Evolutionary conservation across 2,888 invertebrate species (phyloP).

Genomic region (Abrostola triplasia): DNA sequence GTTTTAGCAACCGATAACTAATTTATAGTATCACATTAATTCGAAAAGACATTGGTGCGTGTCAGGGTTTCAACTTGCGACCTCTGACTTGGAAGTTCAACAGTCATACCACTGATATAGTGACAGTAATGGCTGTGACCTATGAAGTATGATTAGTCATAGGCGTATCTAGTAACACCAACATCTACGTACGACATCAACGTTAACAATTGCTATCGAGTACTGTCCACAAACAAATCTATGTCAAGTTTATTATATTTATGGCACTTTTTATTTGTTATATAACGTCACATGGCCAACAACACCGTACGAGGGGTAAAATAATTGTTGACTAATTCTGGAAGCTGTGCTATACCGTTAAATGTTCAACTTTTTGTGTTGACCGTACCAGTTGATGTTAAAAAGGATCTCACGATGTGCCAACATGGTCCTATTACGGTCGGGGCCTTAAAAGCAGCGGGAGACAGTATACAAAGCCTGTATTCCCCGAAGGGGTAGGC

Average conservation of each 20-base stretch:
- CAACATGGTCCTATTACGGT: slow-evolving; percentile 35
- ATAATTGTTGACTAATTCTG: background rate
- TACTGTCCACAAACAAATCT: slow-evolving; percentile 63
- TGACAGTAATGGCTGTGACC: too few relatives aligned
- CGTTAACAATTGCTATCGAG: slow-evolving; percentile 50
- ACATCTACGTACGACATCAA: slow-evolving; percentile 39
- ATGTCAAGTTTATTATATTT: slow-evolving; percentile 63
- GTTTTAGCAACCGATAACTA: too few relatives aligned
- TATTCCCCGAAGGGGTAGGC: background rate
- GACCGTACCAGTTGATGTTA: slow-evolving; percentile 57
- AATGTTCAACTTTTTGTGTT: slow-evolving; percentile 22
- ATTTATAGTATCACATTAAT: too few relatives aligned
- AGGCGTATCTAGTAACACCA: slow-evolving; percentile 48
- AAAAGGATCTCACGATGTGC: slow-evolving; percentile 70
- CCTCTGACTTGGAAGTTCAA: too few relatives aligned
- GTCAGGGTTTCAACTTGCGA: too few relatives aligned
- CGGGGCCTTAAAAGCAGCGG: slow-evolving; percentile 17
- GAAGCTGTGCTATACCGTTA: slow-evolving; percentile 4
- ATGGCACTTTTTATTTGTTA: slow-evolving; percentile 11
- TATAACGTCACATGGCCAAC: background rate
- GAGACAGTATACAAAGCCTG: background rate
- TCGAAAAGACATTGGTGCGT: too few relatives aligned
- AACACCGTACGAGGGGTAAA: background rate
- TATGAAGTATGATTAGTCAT: background rate
- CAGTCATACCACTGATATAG: too few relatives aligned